A percentile compares a stretch with the other conserved stretches of the same genome.
These are phyloP conservation scores for Pheosia gnoma DNA, from an alignment of 2,888 invertebrate genomes.

Conservation along the genomic window DNA sequence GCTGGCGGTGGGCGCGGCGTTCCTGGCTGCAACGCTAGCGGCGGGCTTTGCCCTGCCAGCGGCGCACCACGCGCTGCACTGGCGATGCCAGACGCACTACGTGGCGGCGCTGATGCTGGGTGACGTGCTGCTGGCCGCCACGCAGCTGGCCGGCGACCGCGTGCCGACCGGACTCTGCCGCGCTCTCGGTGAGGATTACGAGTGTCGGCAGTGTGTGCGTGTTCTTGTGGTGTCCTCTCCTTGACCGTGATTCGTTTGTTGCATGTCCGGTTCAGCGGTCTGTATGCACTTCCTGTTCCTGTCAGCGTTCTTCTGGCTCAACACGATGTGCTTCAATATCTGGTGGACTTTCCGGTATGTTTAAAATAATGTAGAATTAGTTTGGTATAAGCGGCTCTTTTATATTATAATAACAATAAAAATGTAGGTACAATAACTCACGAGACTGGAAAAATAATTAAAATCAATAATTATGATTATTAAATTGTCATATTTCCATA, in stretches of 20 bases:
- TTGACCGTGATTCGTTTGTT: constrained; percentile 33
- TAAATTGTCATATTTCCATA: too few relatives aligned
- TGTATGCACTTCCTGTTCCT: constrained; percentile 94
- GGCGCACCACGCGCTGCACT: constrained; percentile 93
- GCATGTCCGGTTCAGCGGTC: constrained; percentile 85
- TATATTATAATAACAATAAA: too few relatives aligned
- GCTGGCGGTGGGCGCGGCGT: constrained; percentile 91
- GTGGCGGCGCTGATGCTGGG: constrained; percentile 92
- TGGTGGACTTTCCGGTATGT: constrained; percentile 96
- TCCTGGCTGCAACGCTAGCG: constrained; percentile 91
- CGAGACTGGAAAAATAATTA: too few relatives aligned
- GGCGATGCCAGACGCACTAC: constrained; percentile 95
- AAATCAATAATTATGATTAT: too few relatives aligned
- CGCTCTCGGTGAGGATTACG: constrained; percentile 85
- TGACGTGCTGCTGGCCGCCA: constrained; percentile 90
- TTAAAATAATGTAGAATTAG: too few relatives aligned
- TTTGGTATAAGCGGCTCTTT: too few relatives aligned
- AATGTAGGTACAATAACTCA: too few relatives aligned
- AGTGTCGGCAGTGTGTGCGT: not conserved
- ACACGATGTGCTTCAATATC: constrained; percentile 97
- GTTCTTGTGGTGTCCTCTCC: constrained; percentile 13
- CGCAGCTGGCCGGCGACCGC: constrained; percentile 87
- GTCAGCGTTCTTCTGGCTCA: constrained; percentile 96
- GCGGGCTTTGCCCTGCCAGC: constrained; percentile 92
- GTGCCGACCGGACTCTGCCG: constrained; percentile 86